Conservation (phyloP, 92 coral and sea anemone species). For the Scolanthus callimorphus region DNA sequence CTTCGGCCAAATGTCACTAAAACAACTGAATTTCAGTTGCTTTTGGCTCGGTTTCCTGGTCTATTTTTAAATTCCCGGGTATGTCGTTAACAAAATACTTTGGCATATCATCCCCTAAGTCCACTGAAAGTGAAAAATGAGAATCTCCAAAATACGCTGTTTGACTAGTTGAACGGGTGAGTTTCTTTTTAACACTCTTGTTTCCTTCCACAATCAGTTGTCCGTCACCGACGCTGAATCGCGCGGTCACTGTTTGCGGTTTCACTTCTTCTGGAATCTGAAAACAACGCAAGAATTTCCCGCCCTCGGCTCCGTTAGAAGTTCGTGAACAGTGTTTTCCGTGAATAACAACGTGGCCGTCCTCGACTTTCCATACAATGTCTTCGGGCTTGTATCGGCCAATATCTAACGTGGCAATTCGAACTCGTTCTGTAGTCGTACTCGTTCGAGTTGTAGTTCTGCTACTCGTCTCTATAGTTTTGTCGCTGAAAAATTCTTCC, state of each 20-base stretch:
- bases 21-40: slow-evolving; percentile 7
- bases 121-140: slow-evolving; percentile 38
- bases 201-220: slow-evolving; percentile 44
- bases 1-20: no score
- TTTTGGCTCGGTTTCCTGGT: background rate
- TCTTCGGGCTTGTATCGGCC: slow-evolving; percentile 49
- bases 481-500: slow-evolving; percentile 32
- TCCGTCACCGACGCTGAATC: slow-evolving; percentile 38
- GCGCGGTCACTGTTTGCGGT: slow-evolving; percentile 34
- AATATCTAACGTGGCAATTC: slow-evolving; percentile 45
- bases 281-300: slow-evolving; percentile 38
- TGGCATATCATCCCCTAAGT: slow-evolving; percentile 30
- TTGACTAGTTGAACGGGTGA: slow-evolving; percentile 1
- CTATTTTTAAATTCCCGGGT: background rate
- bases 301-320: slow-evolving; percentile 26
- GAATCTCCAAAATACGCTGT: slow-evolving; percentile 46
- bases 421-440: slow-evolving; percentile 10
- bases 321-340: slow-evolving; percentile 28
- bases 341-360: slow-evolving; percentile 27
- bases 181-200: slow-evolving; percentile 5
- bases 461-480: background rate
- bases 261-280: slow-evolving; percentile 45
- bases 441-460: background rate
- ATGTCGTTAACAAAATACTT: background rate
- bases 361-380: slow-evolving; percentile 41